phyloP scores from a whole-genome alignment of 2,113 vertebrate species.

The Bungarus multicinctus region DNA sequence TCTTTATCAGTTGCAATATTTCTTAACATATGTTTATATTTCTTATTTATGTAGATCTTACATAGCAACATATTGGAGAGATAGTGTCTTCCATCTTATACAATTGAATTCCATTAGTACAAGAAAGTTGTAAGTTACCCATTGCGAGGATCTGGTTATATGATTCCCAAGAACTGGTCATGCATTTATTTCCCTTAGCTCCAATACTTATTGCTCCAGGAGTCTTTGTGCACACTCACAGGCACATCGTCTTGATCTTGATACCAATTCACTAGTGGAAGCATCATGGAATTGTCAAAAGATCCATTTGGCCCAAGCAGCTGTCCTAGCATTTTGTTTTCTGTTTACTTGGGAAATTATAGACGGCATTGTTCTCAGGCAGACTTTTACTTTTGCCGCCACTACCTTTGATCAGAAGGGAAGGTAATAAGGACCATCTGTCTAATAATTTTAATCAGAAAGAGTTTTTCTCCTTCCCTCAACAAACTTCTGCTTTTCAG shows the following conservation, averaged over 20 bases:
- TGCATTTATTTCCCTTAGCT: constrained; percentile 19
- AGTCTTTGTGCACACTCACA: constrained; percentile 39
- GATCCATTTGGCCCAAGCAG: constrained; percentile 63
- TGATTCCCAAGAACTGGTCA: not conserved
- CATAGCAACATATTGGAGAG: not conserved
- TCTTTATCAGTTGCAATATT: not conserved
- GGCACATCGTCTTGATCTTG: constrained; percentile 51
- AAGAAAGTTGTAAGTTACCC: not conserved
- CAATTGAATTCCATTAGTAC: not conserved
- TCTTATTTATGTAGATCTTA: not conserved
- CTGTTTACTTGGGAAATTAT: constrained; percentile 43
- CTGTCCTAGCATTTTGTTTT: constrained; percentile 56
- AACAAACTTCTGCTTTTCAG: not conserved
- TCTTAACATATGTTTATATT: not conserved
- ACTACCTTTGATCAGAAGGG: constrained; percentile 23
- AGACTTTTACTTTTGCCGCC: constrained; percentile 13
- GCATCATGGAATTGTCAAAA: constrained; percentile 55
- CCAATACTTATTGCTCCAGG: constrained; percentile 40
- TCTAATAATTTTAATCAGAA: not conserved
- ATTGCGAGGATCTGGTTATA: not conserved
- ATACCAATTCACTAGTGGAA: constrained; percentile 38
- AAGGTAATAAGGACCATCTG: constrained; percentile 40
- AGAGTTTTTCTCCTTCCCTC: not conserved
- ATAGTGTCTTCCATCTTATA: not conserved
- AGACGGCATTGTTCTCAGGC: constrained; percentile 16